Evolutionary conservation across 2,797 vertebrate genomes (phyloP), one percentile per base, ranked within the genome.

Genomic region (Leptodactylus fallax): DNA sequence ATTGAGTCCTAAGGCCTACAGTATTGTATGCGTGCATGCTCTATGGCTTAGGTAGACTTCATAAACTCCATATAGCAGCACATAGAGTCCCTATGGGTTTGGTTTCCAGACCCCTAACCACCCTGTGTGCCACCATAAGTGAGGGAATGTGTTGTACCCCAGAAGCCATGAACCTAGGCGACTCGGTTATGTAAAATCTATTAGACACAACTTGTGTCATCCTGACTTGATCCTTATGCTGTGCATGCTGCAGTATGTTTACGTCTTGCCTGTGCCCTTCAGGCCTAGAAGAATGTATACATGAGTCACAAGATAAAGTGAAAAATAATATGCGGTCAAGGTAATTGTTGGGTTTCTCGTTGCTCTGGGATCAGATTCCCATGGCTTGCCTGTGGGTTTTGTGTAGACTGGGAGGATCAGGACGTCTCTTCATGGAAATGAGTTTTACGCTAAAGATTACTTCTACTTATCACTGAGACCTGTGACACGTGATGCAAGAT

Each of bases 231-330:
- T 72, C 16, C 16, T 47, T 16, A 3, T 25, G 51, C 11, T 9
- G 36, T 72, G 27, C 17, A 36, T 25, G 4, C n/a, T 72, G 67
- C 55, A 13, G 51, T 53, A 72, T 83, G 51, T 53, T 77, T 58
- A 16, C 53, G n/a, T 58, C 77, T 83, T 76, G 69, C 83, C 61
- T 84, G 36, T 76, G 69, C 56, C 45, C 19, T 21, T 7, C 25
- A 14, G 14, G 51, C 7, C 51, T 17, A 8, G 17, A 56, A 25
- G 69, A 84, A 84, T 74, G 83, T 60, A 60, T 76, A 74, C 74
- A 60, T 76, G 56, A 55, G 69, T 58, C 81, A 27, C 69, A 74
- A 74, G 69, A 84, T 84, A 74, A 58, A 76, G 27, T 58, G 55
- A 36, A 53, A 53, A 53, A 12, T 8, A 53, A 53, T 8, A 51